phyloP scores from a whole-genome alignment of 2,797 vertebrate genomes.

The Bradypodion pumilum region DNA sequence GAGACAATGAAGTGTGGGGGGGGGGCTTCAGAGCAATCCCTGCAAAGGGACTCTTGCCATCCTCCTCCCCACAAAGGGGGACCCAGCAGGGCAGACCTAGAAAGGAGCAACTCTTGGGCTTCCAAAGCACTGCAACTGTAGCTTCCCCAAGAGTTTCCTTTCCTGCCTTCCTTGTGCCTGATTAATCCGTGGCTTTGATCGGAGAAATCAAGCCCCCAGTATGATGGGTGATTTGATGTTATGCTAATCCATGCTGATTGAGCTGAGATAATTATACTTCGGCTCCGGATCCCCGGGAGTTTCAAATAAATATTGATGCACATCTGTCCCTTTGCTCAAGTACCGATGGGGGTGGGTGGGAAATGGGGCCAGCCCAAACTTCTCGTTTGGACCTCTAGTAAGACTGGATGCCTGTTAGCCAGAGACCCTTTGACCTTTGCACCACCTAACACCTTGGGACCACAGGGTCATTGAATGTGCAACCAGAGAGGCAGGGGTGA shows the following conservation, averaged over 20 bases:
- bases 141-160: slow-evolving; percentile 46
- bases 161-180: slow-evolving; percentile 25
- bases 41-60: too few relatives aligned
- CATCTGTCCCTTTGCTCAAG: slow-evolving; percentile 71
- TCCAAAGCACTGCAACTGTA: slow-evolving; percentile 38
- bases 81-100: neutral
- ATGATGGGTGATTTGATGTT: slow-evolving; percentile 72
- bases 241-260: slow-evolving; percentile 76
- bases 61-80: too few relatives aligned
- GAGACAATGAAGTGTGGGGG: too few relatives aligned
- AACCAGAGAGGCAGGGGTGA: accelerated
- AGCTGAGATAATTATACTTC: slow-evolving; percentile 77
- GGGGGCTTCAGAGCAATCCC: too few relatives aligned
- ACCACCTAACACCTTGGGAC: accelerated
- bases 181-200: slow-evolving; percentile 72
- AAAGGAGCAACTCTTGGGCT: neutral
- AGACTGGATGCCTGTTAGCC: neutral
- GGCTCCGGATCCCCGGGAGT: slow-evolving; percentile 74
- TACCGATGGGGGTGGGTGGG: neutral
- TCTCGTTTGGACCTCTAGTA: neutral
- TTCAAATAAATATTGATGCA: slow-evolving; percentile 74
- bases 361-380: slow-evolving; percentile 34
- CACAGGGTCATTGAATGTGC: accelerated
- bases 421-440: neutral
- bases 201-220: slow-evolving; percentile 68